These are phyloP conservation scores for Corapipo altera DNA, from an alignment of 2,113 vertebrate species.

Conservation along the genomic window DNA sequence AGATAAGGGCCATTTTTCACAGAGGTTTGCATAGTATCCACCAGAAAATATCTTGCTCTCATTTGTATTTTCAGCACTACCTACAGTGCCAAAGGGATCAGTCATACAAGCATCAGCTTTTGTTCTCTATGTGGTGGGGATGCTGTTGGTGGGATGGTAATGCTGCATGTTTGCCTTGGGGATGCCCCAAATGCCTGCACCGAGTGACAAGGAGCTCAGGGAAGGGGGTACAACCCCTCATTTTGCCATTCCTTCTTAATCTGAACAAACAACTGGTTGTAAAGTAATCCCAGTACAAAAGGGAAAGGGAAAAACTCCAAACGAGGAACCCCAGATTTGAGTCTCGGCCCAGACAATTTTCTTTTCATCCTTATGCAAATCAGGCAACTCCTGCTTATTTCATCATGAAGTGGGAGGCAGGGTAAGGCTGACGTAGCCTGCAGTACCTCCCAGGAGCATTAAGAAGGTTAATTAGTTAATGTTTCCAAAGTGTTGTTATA, in stretches of 20 bases:
- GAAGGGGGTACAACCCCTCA: not conserved
- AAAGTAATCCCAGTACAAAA: not conserved
- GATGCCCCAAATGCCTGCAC: not conserved
- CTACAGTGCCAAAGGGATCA: not conserved
- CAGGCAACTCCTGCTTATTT: conserved; percentile 44
- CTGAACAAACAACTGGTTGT: not conserved
- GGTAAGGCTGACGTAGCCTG: conserved; percentile 31
- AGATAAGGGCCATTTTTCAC: not conserved
- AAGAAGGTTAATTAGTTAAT: conserved; percentile 61
- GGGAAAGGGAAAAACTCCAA: not conserved
- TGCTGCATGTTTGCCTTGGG: not conserved
- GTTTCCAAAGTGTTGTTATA: conserved; percentile 48
- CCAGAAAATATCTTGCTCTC: not conserved
- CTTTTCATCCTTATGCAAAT: conserved; percentile 53
- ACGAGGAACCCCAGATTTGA: not conserved
- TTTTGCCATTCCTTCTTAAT: not conserved
- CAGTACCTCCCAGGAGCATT: conserved; percentile 51
- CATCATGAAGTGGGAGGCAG: conserved; percentile 43
- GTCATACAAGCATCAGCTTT: accelerated
- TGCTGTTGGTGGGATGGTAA: not conserved
- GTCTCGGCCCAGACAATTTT: not conserved
- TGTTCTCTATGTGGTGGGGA: not conserved
- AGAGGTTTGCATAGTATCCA: not conserved
- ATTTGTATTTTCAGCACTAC: not conserved
- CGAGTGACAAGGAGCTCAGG: not conserved